phyloP scores from a whole-genome alignment of 1,140 invertebrate species.

The Eupeodes corollae region DNA sequence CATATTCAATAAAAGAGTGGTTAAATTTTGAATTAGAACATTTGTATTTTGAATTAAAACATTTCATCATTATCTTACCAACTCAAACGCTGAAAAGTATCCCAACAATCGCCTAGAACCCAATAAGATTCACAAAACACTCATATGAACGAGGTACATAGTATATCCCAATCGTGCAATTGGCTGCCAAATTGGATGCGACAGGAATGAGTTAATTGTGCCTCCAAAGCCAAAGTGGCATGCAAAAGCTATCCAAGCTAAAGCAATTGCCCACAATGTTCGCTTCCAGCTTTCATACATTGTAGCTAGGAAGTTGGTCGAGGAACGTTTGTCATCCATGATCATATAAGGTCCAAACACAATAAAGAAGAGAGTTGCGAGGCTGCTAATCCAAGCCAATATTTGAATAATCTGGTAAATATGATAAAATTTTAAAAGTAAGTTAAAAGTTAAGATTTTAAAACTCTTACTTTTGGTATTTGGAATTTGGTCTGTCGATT shows the following conservation, averaged over 20 bases:
- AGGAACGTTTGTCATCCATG: background rate
- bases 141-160: slow-evolving; percentile 37
- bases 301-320: background rate
- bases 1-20: no score
- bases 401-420: no score
- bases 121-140: background rate
- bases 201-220: slow-evolving; percentile 38
- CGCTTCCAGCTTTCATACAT: background rate
- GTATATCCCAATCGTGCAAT: slow-evolving; percentile 35
- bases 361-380: background rate
- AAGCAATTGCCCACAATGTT: slow-evolving; percentile 42
- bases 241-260: slow-evolving; percentile 54
- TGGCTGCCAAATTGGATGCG: slow-evolving; percentile 35
- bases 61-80: background rate
- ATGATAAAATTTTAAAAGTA: no score
- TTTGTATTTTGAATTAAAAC: no score
- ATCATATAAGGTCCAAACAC: background rate
- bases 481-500: background rate
- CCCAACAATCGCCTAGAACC: background rate
- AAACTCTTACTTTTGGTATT: background rate
- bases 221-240: slow-evolving; percentile 50
- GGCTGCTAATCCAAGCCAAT: no score
- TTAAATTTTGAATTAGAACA: no score
- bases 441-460: background rate
- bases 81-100: background rate